Base-by-base conservation (phyloP, 2,113 vertebrate species). In the Salvator merianae region DNA sequence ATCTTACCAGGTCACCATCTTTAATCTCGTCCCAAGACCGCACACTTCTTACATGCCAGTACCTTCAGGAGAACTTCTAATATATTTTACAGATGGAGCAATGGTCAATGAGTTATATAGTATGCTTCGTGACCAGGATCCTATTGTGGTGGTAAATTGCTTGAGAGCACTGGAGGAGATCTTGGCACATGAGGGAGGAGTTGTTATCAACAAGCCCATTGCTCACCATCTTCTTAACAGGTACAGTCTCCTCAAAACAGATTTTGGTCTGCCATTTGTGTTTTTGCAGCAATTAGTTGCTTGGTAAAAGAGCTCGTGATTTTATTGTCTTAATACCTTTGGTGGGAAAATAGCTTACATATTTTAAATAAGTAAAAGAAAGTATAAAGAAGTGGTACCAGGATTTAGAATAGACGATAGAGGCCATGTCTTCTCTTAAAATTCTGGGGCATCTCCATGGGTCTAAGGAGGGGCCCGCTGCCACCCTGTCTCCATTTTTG, bases 211-310 rank as follows among this genome's bases (percentile, higher is more conserved):
- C 94, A 99, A 98, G 84, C 97, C 98, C 70, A 99, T 99, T 38
- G 97, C 99, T 24, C 98, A 99, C 89, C 98, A 99, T 91, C 98
- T 99, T 63, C 96, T 99, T 86, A 99, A 99, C 96, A 97, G 98
- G 99, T 99, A 81, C 55, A 91, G 71, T 90, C 53, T 40, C 68
- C 77, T 47, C 24, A 2, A 0, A 26, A 1, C 1, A 10, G 20
- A 1, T 38, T 36, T 6, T 38, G 3, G 13, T 75, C 14, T 59
- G 13, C 50, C 30, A 2, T 30, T 69, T 53, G 43, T 50, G n/a
- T 70, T 79, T 84, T 71, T 28, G 7, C 30, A 78, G 38, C 62
- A 79, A 34, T 4, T 18, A 22, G 4, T 24, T 63, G 66, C 66
- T 32, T 24, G 47, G 13, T 30, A 30, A 79, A 55, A 47, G 20